Evolutionary conservation across 1,140 invertebrate genomes (phyloP).

Genomic region (Forficula auricularia): DNA sequence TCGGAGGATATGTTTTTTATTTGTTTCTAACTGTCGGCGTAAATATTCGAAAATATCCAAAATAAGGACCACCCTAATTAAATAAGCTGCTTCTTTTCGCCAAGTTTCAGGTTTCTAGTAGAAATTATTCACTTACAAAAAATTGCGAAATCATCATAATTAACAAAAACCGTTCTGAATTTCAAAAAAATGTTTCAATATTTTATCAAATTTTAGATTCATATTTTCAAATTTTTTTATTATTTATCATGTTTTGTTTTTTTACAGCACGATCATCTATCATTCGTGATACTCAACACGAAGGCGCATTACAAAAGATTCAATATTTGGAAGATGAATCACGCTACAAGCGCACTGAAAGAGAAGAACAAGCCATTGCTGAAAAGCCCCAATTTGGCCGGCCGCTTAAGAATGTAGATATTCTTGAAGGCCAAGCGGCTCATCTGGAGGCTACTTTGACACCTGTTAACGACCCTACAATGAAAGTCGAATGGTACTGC

Average conservation of each 20-base stretch:
- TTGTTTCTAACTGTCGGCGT: no score
- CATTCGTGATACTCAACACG: conserved; percentile 86
- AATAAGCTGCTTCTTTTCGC: no score
- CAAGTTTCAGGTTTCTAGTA: no score
- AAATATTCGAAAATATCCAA: no score
- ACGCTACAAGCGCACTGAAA: conserved; percentile 46
- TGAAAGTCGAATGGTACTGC: conserved; percentile 89
- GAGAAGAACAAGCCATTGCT: conserved; percentile 52
- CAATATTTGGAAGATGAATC: conserved; percentile 78
- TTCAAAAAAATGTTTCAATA: no score
- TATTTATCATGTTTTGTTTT: conserved; percentile 13
- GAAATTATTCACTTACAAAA: no score
- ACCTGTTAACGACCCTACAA: conserved; percentile 85
- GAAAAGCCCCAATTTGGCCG: conserved; percentile 79
- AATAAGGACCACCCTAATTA: no score
- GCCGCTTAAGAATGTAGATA: conserved; percentile 64
- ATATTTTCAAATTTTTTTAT: no score
- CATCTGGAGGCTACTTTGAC: conserved; percentile 91
- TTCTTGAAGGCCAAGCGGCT: conserved; percentile 72
- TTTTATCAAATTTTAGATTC: no score
- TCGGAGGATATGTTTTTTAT: no score
- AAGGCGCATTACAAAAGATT: conserved; percentile 80
- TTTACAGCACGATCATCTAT: conserved; percentile 61
- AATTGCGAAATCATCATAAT: no score
- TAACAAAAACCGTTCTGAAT: no score